Evolutionary conservation across 2,113 vertebrate genomes (phyloP), one percentile per base, ranked within the genome.

Genomic region (Furnarius figulus): DNA sequence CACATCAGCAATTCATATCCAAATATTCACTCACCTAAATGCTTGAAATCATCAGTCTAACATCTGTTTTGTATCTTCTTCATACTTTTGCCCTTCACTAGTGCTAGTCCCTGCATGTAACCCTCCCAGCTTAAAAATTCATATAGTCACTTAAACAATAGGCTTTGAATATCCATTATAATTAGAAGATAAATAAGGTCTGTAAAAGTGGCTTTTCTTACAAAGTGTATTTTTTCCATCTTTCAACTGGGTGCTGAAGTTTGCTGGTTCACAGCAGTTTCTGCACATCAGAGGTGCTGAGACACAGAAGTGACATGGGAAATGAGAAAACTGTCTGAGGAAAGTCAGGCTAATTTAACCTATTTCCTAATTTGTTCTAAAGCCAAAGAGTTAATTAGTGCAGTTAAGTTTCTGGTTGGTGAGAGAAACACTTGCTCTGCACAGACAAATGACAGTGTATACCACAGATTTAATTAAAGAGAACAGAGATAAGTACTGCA

Each of bases 381-480:
- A 90, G 58, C 46, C 44, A 92, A 90, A 65, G 63, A 76, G 85
- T 93, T 94, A 91, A 87, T 70, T 81, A 89, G n/a, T 9, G 27
- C 72, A 72, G 89, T 78, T 94, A 93, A 80, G 85, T 93, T 97
- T 95, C 4, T n/a, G 12, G 31, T 53, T 79, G 81, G 33, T 80
- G 77, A 86, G 50, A 82, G 87, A 53, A 93, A 17, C 59, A 79
- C 75, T 97, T 82, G 84, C 65, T 93, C 73, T 96, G 77, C 61
- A 80, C 82, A 89, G 61, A 47, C 46, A 50, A 87, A 89, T 77
- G 91, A 78, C 39, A 78, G 50, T 15, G 4, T 79, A 84, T 71
- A 82, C 35, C 80, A 52, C 53, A 74, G 76, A 93, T 97, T 97
- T 95, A 96, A 97, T 95, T 95, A 96, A 96, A 81, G 21, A 66